Evolutionary conservation across 2,113 vertebrate species (phyloP).

Genomic region (Climacteris rufus): DNA sequence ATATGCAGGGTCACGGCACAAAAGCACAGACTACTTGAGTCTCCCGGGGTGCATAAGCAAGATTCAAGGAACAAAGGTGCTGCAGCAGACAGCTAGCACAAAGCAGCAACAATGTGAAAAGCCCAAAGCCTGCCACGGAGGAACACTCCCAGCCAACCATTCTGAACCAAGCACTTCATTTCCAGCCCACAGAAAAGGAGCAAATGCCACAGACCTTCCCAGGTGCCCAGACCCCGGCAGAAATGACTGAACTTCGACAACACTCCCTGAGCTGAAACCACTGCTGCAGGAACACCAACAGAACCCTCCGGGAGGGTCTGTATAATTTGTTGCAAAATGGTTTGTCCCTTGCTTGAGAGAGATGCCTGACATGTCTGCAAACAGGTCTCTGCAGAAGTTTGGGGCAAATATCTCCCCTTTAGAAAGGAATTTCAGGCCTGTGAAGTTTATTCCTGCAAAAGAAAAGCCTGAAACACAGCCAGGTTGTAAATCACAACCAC

Average conservation of each 20-base stretch:
- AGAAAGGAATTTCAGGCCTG: background rate
- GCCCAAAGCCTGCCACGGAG: background rate
- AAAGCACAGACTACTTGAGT: background rate
- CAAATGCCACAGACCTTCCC: background rate
- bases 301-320: background rate
- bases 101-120: background rate
- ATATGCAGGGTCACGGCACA: background rate
- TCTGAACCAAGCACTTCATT: background rate
- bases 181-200: background rate
- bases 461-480: background rate
- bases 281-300: background rate
- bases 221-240: background rate
- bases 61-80: background rate
- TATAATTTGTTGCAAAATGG: background rate
- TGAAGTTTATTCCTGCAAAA: background rate
- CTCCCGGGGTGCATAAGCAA: background rate
- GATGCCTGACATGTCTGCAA: accelerated
- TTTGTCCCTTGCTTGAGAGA: background rate
- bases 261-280: background rate
- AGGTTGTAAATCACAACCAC: background rate
- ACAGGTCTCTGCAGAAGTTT: background rate
- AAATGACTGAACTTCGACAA: background rate
- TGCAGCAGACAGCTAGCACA: background rate
- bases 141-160: background rate
- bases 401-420: background rate